These are phyloP conservation scores for Drosophila suzukii DNA, from an alignment of 1,140 invertebrate genomes.

Conservation along the genomic window DNA sequence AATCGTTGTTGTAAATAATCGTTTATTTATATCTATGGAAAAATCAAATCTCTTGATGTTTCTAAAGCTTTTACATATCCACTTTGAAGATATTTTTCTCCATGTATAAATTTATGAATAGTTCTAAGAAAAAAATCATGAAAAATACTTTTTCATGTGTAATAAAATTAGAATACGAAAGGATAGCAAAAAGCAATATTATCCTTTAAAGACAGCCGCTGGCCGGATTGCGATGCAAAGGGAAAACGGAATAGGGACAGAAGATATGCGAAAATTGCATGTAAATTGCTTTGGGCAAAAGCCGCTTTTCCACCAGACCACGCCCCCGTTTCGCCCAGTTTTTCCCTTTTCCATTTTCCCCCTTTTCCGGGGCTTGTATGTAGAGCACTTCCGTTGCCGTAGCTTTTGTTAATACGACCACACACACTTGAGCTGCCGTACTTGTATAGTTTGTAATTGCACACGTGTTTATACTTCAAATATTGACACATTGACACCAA, in stretches of 20 bases:
- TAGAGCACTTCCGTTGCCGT: conserved; percentile 53
- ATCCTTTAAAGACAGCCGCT: conserved; percentile 14
- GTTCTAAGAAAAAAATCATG: neutral
- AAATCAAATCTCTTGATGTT: too few relatives aligned
- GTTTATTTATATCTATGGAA: too few relatives aligned
- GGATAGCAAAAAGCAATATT: conserved; percentile 16
- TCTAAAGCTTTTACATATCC: too few relatives aligned
- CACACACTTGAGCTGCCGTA: conserved; percentile 20
- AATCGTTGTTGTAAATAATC: too few relatives aligned
- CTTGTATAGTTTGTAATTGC: conserved; percentile 76
- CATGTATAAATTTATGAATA: too few relatives aligned
- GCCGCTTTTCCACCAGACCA: conserved; percentile 14
- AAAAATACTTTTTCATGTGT: neutral
- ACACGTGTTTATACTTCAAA: conserved; percentile 75
- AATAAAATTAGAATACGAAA: conserved; percentile 4
- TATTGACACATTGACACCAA: conserved; percentile 80
- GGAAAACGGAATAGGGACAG: conserved; percentile 16
- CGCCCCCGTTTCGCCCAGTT: neutral
- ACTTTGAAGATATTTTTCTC: too few relatives aligned
- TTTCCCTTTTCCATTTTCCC: conserved; percentile 9
- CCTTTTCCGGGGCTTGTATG: conserved; percentile 26
- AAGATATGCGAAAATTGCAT: conserved; percentile 59
- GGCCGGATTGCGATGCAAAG: conserved; percentile 3
- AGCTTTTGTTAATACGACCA: conserved; percentile 48
- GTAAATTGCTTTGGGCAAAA: conserved; percentile 58